Base-by-base conservation (phyloP, 2,797 vertebrate genomes). In the Heliangelus exortis region DNA sequence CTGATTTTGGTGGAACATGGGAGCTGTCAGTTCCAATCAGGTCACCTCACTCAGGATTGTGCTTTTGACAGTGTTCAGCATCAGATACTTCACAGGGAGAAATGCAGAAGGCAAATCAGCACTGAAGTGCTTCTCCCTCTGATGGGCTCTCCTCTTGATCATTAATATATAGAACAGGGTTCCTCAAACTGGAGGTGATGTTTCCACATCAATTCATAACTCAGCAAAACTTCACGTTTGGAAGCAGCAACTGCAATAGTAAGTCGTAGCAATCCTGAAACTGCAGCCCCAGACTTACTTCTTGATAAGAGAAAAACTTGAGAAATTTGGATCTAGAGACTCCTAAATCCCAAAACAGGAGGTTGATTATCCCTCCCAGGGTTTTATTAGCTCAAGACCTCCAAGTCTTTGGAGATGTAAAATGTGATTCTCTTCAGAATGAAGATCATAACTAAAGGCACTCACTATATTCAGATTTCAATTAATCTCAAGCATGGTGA, bases 1-100 rank as follows among this genome's bases (percentile, higher is more conserved):
- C 95, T 82, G 95, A 89, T 95, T 95, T 88, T 80, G 43, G 59
- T 67, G 73, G 48, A 95, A 92, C 95, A 90, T 28, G 76, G 77
- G 48, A 96, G 26, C 91, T 96, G 96, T 95, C 94, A 95, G 74
- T 81, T 93, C 92, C 83, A 90, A 93, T 95, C 88, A 94, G 83
- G 75, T 88, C 90, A 84, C 77, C 45, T 91, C 2, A 0, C 57
- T 82, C 74, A 82, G 63, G 67, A 82, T 33, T 91, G 77, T 86
- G 67, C 83, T 89, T 95, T 93, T 95, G 94, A 91, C 53, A 79
- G 73, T 84, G 67, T 45, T 82, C 62, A 33, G 59, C 55, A 86
- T 67, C 63, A 78, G 80, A 63, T 66, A 41, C 55, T 88, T 92
- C 84, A 67, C 15, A 88, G 69, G 34, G 28, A 93, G 76, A 55